Evolutionary conservation across 2,113 vertebrate species (phyloP).

Genomic region (Sinocyclocheilus anshuiensis): DNA sequence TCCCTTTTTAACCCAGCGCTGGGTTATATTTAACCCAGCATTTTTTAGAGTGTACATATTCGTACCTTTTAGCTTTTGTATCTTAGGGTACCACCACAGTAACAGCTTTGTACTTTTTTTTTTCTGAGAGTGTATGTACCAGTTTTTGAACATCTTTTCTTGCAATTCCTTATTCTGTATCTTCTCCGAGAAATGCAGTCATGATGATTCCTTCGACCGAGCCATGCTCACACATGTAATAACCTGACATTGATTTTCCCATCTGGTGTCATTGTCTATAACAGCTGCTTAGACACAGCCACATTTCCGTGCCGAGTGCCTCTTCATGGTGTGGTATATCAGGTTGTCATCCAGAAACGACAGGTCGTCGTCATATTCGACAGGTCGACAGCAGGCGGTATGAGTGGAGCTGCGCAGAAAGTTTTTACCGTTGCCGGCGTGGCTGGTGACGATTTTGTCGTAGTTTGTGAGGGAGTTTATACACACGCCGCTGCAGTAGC

Average conservation of each 20-base stretch:
- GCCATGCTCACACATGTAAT: not conserved
- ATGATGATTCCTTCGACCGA: not conserved
- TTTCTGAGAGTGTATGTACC: not conserved
- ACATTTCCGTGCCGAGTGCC: slow-evolving; percentile 94
- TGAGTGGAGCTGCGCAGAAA: slow-evolving; percentile 80
- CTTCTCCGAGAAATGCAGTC: not conserved
- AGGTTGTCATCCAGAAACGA: slow-evolving; percentile 92
- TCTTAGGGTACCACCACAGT: not conserved
- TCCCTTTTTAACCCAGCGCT: too few species aligned
- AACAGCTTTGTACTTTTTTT: not conserved
- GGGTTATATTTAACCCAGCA: too few species aligned
- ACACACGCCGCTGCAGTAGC: slow-evolving; percentile 92
- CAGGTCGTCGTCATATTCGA: slow-evolving; percentile 88
- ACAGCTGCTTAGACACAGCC: slow-evolving; percentile 80
- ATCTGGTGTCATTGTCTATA: slow-evolving; percentile 1
- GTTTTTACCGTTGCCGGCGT: slow-evolving; percentile 79
- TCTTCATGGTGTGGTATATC: slow-evolving; percentile 89
- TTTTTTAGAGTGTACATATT: not conserved
- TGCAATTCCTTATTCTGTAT: not conserved
- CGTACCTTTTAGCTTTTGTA: not conserved
- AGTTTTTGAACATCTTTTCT: not conserved
- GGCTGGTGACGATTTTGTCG: slow-evolving; percentile 90
- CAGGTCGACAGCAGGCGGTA: slow-evolving; percentile 89
- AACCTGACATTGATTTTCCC: not conserved
- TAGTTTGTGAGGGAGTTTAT: slow-evolving; percentile 88